Conservation (phyloP, 2,888 invertebrate species). For the Teleiodes luculella region DNA sequence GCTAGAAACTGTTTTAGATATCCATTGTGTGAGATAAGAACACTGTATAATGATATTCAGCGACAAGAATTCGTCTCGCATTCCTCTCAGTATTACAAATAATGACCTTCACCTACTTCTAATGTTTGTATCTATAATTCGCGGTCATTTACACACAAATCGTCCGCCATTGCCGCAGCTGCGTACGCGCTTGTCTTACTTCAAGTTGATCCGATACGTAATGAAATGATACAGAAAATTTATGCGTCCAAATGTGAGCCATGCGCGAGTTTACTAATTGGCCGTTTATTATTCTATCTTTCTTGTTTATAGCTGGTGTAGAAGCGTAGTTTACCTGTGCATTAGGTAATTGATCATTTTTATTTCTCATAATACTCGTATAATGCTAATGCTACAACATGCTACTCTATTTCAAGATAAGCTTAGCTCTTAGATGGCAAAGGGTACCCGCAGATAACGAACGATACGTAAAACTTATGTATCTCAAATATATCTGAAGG, state of each 20-base stretch:
- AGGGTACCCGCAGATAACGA: no score
- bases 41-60: background rate
- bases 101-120: constrained; percentile 40
- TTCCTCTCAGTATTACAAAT: constrained; percentile 29
- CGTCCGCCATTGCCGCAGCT: constrained; percentile 34
- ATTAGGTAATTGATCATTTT: no score
- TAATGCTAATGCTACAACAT: no score
- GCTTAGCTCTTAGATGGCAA: no score
- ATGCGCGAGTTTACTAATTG: constrained; percentile 6
- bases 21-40: background rate
- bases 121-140: constrained; percentile 34
- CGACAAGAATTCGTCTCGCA: constrained; percentile 23
- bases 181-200: constrained; percentile 27
- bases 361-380: no score
- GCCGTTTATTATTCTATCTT: background rate
- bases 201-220: background rate
- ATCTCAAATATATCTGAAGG: no score
- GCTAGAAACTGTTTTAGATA: background rate
- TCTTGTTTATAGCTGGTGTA: background rate
- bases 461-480: no score
- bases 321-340: background rate
- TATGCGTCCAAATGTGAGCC: constrained; percentile 19
- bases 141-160: constrained; percentile 46
- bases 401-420: no score
- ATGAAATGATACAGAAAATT: constrained; percentile 2